These are phyloP conservation scores for Folsomia manolachei DNA, from an alignment of 2,888 invertebrate genomes.

Conservation along the genomic window DNA sequence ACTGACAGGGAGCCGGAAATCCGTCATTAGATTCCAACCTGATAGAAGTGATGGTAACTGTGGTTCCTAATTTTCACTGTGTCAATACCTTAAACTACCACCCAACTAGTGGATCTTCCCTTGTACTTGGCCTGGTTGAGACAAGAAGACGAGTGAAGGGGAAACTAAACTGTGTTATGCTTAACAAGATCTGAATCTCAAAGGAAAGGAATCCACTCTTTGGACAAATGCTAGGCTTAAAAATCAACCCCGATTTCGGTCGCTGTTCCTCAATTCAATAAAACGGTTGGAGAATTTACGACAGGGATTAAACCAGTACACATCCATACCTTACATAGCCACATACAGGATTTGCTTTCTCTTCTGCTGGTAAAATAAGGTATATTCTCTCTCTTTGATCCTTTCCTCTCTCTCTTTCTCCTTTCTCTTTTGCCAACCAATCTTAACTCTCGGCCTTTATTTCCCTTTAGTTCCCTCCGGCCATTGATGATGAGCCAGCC, in stretches of 20 bases:
- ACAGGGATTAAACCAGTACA: background rate
- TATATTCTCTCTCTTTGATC: background rate
- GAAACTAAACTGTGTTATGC: background rate
- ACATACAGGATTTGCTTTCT: too few relatives aligned
- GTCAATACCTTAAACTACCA: too few relatives aligned
- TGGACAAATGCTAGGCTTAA: slow-evolving; percentile 12
- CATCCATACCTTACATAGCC: background rate
- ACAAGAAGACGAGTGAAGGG: too few relatives aligned
- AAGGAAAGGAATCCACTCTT: background rate
- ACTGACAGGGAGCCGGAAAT: too few relatives aligned
- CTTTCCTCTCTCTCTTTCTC: background rate
- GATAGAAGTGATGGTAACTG: too few relatives aligned
- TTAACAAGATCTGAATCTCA: slow-evolving; percentile 11
- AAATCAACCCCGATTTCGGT: slow-evolving; percentile 9
- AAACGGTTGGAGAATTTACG: slow-evolving; percentile 9
- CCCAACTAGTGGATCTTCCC: too few relatives aligned
- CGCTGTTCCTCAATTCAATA: background rate
- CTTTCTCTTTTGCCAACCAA: background rate
- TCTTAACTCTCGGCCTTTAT: background rate
- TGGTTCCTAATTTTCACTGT: too few relatives aligned
- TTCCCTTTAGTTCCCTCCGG: background rate
- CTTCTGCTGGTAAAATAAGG: too few relatives aligned
- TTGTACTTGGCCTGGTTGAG: background rate
- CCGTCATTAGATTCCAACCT: too few relatives aligned
- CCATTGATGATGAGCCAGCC: background rate